Conservation (phyloP, 2,113 vertebrate species). For the Onychostoma macrolepis region DNA sequence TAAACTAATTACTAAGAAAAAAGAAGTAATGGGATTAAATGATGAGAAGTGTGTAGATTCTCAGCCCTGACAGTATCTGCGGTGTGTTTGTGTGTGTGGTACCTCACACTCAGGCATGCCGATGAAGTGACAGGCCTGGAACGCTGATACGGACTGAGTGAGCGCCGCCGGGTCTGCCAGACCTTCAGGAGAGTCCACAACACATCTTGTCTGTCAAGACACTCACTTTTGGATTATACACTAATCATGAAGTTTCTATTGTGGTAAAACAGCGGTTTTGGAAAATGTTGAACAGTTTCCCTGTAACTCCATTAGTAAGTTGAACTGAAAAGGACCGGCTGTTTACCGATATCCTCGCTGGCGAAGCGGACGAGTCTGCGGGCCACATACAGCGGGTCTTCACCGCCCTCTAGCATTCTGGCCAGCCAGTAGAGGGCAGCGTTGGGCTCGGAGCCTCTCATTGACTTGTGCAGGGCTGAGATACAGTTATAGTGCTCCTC, state of each 20-base stretch:
- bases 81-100: slow-evolving; percentile 38
- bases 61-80: too few species aligned
- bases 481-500: slow-evolving; percentile 98
- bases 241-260: neutral
- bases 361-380: slow-evolving; percentile 93
- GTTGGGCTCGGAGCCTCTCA: slow-evolving; percentile 92
- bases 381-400: slow-evolving; percentile 93
- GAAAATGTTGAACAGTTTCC: neutral
- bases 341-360: slow-evolving; percentile 94
- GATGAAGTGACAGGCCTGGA: slow-evolving; percentile 96
- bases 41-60: too few species aligned
- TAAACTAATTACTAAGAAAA: too few species aligned
- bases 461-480: slow-evolving; percentile 94
- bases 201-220: neutral
- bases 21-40: too few species aligned
- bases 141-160: slow-evolving; percentile 91
- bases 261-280: neutral
- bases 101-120: slow-evolving; percentile 99
- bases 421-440: slow-evolving; percentile 97
- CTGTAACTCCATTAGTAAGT: too few species aligned
- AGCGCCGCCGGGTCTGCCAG: slow-evolving; percentile 91
- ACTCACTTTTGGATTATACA: neutral
- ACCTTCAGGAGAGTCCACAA: slow-evolving; percentile 70
- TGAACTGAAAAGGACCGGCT: neutral
- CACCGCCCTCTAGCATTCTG: slow-evolving; percentile 97